Evolutionary conservation across 2,113 vertebrate genomes (phyloP).

Genomic region (Cyphomyrus discorhynchus): DNA sequence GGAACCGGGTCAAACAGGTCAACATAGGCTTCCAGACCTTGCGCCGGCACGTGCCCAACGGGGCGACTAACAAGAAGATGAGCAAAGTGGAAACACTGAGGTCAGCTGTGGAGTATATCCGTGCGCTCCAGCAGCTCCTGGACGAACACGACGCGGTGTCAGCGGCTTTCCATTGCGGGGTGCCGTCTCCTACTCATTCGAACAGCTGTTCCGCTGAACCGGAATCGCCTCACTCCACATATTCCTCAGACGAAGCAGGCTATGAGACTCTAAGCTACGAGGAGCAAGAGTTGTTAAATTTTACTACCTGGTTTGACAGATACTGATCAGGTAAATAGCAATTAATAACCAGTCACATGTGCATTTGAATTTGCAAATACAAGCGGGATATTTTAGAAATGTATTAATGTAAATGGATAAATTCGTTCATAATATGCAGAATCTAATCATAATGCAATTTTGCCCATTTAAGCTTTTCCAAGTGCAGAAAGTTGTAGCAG

Average conservation of each 20-base stretch:
- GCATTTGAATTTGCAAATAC: background rate
- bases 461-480: constrained; percentile 28
- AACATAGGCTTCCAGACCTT: constrained; percentile 79
- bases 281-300: constrained; percentile 66
- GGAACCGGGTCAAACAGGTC: constrained; percentile 74
- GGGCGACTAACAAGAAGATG: constrained; percentile 75
- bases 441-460: constrained; percentile 31
- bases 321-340: constrained; percentile 49
- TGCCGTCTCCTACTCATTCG: constrained; percentile 38
- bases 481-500: constrained; percentile 40
- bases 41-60: constrained; percentile 74
- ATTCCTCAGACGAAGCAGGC: constrained; percentile 65
- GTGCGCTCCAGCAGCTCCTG: constrained; percentile 70
- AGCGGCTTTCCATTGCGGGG: constrained; percentile 50
- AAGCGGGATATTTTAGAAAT: background rate
- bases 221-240: constrained; percentile 61
- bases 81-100: constrained; percentile 82
- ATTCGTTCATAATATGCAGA: background rate
- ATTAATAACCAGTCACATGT: background rate
- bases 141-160: constrained; percentile 65
- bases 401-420: background rate
- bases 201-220: constrained; percentile 32
- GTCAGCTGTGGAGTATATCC: constrained; percentile 77
- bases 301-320: constrained; percentile 68
- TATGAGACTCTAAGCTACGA: constrained; percentile 64